Evolutionary conservation across 2,888 invertebrate species (phyloP), one percentile per base, ranked within the genome.

Genomic region (Drosophila villosipedis): DNA sequence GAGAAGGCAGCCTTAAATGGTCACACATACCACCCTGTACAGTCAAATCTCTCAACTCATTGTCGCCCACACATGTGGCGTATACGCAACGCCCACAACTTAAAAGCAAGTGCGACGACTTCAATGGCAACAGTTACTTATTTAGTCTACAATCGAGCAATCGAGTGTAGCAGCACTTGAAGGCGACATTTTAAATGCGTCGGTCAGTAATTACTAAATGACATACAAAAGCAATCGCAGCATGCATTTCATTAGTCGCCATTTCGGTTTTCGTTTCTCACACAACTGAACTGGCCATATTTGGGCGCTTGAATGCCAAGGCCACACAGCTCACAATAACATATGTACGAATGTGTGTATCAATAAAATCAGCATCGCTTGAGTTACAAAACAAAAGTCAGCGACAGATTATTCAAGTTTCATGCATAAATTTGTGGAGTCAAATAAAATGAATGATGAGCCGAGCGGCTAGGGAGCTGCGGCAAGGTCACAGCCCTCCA

Each of bases 251-350:
- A 78, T 80, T 80, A 72, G 67, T 77, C 30, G 22, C 52, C 52
- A 59, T 80, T 71, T 50, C 33, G 43, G 57, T 60, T 82, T 47
- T 16, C 5, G 33, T 75, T 83, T 83, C 86, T 78, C 91, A 80
- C 78, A 83, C 70, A 69, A 47, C 25, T 76, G 76, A 78, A 73
- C 69, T 74, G 63, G 55, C 91, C 88, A 84, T 90, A 90, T 88
- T 90, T 87, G 87, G 85, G 65, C 70, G 65, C 78, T 74, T 83
- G 87, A 88, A 88, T 88, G 91, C 91, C 87, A 88, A 91, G 87
- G 91, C 73, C 85, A 69, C 47, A 39, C 25, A 69, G 60, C 75
- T 58, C 71, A 67, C 62, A 63, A 60, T 60, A 71, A 72, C 12
- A 69, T 50, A 49, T 47, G 47, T 47, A 61, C 52, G 59, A 57